Base-by-base conservation (phyloP, 1,140 invertebrate species). In the Diorhabda elongata region DNA sequence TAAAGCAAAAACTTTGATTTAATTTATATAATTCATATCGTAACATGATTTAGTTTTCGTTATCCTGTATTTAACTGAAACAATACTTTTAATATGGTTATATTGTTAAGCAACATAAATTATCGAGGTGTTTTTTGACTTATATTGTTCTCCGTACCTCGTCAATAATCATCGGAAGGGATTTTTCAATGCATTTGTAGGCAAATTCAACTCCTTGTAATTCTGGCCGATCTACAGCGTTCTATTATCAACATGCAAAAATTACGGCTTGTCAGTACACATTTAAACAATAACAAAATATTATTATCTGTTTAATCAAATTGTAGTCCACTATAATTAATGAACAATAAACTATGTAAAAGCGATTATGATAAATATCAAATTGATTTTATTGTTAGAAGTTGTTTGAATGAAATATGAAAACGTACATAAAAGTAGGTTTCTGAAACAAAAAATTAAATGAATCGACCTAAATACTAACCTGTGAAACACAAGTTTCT, bases 111-210 rank as follows among this genome's bases (percentile, higher is more conserved):
- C 63, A 4, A 64, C 45, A 56, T 6, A 5, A 62, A 9, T 43
- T 64, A 41, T 47, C 41, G 52, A 57, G 63, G 52, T 64, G 63
- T 56, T 52, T 6, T 52, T 52, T 26, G 44, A 56, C 52, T 64
- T 56, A 9, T 52, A 64, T 26, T 11, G 63, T 52, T 56, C 63
- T n/a, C 70, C 65, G 47, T 85, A 86, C 84, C 85, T 86, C 84
- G 74, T 79, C 79, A 68, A 84, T 77, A 75, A 86, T 85, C 67
- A 77, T 76, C 65, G 84, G 82, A 77, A 86, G 84, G 70, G 84
- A 84, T 77, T 84, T 85, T 78, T 86, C 84, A 74, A 86, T 85
- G 81, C 84, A 86, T 79, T 82, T 80, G 81, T 82, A 86, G 78
- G 85, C 84, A 80, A 86, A 81, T 71, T 79, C 68, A 69, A 86